Base-by-base conservation (phyloP, 92 coral and sea anemone species). In the Phymanthus crucifer region DNA sequence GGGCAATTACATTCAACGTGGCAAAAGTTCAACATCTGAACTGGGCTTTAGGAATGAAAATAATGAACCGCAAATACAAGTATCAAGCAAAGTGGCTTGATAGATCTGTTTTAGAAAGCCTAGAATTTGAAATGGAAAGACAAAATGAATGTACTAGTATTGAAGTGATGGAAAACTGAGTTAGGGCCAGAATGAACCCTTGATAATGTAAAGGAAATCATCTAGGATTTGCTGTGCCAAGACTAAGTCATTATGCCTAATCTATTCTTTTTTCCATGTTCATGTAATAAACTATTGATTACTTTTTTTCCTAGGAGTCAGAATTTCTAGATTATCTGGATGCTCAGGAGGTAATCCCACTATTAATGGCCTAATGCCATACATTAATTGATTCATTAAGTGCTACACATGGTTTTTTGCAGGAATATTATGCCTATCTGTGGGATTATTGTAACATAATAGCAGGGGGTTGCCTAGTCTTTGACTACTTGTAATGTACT, bases 281-380 rank as follows among this genome's bases (percentile, higher is more conserved):
- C 34, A 66, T 33, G 8, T 69, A 46, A 82, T 48, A 58, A 74
- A 36, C 38, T 27, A 27, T 43, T 10, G 26, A 73, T 68, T 46
- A 18, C 69, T 6, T 67, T 52, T 43, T 67, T 70, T 48, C 26
- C 70, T 72, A 95, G 98, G 99, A 95, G 88, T 87, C 99, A 50
- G 97, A 95, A 78, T 95, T 95, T 77, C 88, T 95, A 70, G 99
- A 93, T 34, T 95, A 95, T 56, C 91, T 95, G 81, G 99, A 95
- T 91, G 95, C 94, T 32, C 98, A 95, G 70, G 96, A 95, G 99
- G 99, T 95, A 85, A 40, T 40, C 58, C 17, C 68, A 21, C 38
- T 32, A 75, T 54, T 48, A 74, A 26, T 74, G 54, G 23, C 46
- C 23, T 36, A 69, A 69, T 69, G 12, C 31, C 46, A 29, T 69